Conservation (phyloP, 2,888 invertebrate genomes). For the Lasioglossum lativentre region DNA sequence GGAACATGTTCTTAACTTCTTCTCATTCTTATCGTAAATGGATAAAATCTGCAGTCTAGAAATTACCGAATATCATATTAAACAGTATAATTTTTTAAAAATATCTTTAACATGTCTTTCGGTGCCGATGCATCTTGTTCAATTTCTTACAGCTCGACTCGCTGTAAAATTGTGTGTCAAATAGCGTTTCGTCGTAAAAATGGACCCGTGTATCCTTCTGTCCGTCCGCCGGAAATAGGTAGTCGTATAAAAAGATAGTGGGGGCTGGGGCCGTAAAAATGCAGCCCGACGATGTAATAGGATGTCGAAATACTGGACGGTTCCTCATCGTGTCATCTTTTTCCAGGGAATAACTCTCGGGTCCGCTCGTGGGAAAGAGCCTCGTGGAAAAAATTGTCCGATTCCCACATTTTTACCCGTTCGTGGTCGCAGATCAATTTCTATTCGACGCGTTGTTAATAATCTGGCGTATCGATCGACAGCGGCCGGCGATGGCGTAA, state of each 20-base stretch:
- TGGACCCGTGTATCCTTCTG: conserved; percentile 24
- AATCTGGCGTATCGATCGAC: conserved; percentile 53
- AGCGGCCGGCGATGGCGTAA: conserved; percentile 33
- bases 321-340: conserved; percentile 24
- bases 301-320: conserved; percentile 24
- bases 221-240: conserved; percentile 41
- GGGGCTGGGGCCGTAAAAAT: conserved; percentile 45
- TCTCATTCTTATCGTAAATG: not conserved
- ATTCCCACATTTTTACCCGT: conserved; percentile 9
- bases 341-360: not conserved
- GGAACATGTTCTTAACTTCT: too few relatives aligned
- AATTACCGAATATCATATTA: not conserved
- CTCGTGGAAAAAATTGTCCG: not conserved
- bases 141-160: not conserved
- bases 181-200: conserved; percentile 26
- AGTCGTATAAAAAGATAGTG: conserved; percentile 39
- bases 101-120: not conserved
- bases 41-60: not conserved
- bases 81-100: not conserved
- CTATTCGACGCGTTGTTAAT: conserved; percentile 52
- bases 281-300: conserved; percentile 38
- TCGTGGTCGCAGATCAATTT: conserved; percentile 3
- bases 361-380: not conserved
- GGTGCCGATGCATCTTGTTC: not conserved
- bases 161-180: conserved; percentile 9